Percentiles rank a stretch among this genome's conserved stretches.
Evolutionary conservation across 2,113 vertebrate species (phyloP).

Genomic region (Heterocephalus glaber): DNA sequence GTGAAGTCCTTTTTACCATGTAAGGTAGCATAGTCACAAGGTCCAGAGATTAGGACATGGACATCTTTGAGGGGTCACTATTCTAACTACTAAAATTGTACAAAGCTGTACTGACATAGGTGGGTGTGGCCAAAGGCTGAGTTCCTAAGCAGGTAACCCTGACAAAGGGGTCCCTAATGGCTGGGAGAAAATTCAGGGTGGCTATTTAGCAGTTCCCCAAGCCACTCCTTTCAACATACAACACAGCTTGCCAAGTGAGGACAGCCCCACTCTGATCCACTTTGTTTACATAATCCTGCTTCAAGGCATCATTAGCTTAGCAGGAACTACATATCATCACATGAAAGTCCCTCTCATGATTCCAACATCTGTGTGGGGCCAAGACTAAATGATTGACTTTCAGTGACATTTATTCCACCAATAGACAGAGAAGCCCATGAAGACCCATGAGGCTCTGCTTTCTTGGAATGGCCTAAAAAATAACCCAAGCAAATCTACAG

Average conservation of each 20-base stretch:
- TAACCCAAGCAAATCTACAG: not conserved
- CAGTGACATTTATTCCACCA: not conserved
- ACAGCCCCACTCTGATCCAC: not conserved
- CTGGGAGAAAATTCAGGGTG: not conserved
- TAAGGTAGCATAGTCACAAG: not conserved
- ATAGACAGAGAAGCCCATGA: not conserved
- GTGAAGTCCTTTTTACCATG: not conserved
- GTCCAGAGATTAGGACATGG: not conserved
- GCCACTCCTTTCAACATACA: not conserved
- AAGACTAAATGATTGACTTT: not conserved
- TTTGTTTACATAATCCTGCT: not conserved
- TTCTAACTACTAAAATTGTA: not conserved
- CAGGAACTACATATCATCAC: not conserved
- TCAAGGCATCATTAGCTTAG: not conserved
- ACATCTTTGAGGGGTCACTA: not conserved
- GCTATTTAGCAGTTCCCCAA: not conserved
- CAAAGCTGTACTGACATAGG: not conserved
- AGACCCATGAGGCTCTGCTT: not conserved
- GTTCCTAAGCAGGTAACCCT: not conserved
- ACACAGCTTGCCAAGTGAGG: not conserved
- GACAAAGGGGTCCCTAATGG: not conserved
- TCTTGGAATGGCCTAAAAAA: not conserved
- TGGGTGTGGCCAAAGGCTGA: not conserved
- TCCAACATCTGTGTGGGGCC: not conserved
- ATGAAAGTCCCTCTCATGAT: not conserved